Conservation (phyloP, 2,113 vertebrate species). For the Petroica traversi region DNA sequence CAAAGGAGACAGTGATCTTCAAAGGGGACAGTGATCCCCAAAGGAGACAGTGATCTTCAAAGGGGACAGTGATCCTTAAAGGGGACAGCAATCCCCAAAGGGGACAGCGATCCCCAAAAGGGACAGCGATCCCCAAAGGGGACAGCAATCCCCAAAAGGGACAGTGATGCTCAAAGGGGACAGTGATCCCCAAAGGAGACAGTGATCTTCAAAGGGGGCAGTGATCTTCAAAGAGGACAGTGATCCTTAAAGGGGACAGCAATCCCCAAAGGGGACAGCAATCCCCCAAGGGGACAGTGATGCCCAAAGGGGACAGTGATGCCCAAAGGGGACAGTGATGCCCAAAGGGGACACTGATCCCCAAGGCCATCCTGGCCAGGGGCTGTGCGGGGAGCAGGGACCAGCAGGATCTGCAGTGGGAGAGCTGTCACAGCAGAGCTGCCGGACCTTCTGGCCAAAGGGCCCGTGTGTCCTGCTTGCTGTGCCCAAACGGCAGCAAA, state of each 20-base stretch:
- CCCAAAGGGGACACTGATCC: neutral
- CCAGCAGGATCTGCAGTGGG: accelerated
- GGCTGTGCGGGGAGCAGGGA: neutral
- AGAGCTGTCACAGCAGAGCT: neutral
- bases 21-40: neutral
- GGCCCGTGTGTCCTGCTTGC: accelerated
- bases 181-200: neutral
- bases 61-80: neutral
- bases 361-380: neutral
- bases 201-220: neutral
- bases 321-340: neutral
- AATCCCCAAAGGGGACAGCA: neutral
- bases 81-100: neutral
- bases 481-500: neutral
- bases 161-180: neutral
- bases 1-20: no score
- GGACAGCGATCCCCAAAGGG: neutral
- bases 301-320: neutral
- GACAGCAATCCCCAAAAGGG: neutral
- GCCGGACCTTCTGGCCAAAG: neutral
- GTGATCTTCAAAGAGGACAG: neutral
- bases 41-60: no score
- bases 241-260: no score
- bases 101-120: neutral
- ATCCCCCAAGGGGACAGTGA: no score